A percentile compares a stretch with the other conserved stretches of the same genome.
Evolutionary conservation across 1,140 invertebrate species (phyloP).

Genomic region (Solenopsis invicta): DNA sequence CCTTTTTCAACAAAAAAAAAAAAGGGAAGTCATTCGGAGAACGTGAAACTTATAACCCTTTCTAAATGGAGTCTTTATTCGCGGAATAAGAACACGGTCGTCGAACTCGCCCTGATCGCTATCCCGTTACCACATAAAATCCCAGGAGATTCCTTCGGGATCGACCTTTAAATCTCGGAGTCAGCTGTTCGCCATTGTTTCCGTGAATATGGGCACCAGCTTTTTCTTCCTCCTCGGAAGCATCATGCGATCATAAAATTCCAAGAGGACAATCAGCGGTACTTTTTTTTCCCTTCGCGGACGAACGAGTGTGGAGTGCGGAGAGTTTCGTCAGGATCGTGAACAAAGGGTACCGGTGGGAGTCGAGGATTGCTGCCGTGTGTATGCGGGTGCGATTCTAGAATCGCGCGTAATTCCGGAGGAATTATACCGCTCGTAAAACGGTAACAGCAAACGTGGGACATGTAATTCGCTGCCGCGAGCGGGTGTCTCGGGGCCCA

Average conservation of each 20-base stretch:
- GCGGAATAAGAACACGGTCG: slow-evolving; percentile 9
- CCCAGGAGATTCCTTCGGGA: neutral
- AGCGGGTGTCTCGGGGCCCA: slow-evolving; percentile 47
- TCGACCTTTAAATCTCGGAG: slow-evolving; percentile 31
- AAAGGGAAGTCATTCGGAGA: neutral
- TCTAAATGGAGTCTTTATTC: neutral
- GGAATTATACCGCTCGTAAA: slow-evolving; percentile 70
- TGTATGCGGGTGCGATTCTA: slow-evolving; percentile 39
- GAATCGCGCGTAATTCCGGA: slow-evolving; percentile 64
- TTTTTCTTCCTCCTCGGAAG: slow-evolving; percentile 17
- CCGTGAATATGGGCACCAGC: neutral
- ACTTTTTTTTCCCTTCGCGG: neutral
- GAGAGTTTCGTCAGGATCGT: slow-evolving; percentile 16
- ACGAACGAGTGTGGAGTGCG: neutral
- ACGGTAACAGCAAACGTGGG: slow-evolving; percentile 64
- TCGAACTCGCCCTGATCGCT: slow-evolving; percentile 7
- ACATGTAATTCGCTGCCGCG: slow-evolving; percentile 57
- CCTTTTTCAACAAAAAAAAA: neutral
- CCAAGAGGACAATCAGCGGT: slow-evolving; percentile 5
- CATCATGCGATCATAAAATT: slow-evolving; percentile 34
- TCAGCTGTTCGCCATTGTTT: slow-evolving; percentile 28
- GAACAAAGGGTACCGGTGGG: slow-evolving; percentile 9
- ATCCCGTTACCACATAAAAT: slow-evolving; percentile 25
- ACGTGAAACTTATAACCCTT: neutral
- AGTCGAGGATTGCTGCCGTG: slow-evolving; percentile 19